A percentile compares a stretch with the other conserved stretches of the same genome.
phyloP scores from a whole-genome alignment of 2,113 vertebrate genomes.

The Ornithorhynchus anatinus region DNA sequence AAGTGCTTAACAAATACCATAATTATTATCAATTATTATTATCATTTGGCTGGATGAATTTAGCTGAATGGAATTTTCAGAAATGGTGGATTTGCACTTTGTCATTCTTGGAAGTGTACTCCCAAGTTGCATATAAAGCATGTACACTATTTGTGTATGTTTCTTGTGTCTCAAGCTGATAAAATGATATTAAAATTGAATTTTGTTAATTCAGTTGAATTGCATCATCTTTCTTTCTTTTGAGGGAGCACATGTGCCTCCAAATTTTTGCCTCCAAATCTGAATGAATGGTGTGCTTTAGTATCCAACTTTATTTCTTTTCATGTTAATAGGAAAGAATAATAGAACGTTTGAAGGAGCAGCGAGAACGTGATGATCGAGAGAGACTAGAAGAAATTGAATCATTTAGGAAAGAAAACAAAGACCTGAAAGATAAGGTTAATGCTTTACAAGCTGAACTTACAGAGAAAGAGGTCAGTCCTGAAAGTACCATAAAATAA shows the following conservation, averaged over 20 bases:
- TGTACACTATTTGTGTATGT: too few species aligned
- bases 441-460: constrained; percentile 89
- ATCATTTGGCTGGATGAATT: too few species aligned
- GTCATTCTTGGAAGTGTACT: too few species aligned
- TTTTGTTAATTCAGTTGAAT: too few species aligned
- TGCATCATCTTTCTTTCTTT: too few species aligned
- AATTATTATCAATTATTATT: too few species aligned
- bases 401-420: constrained; percentile 91
- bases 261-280: not conserved
- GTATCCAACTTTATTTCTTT: not conserved
- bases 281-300: not conserved
- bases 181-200: too few species aligned
- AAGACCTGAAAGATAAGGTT: constrained; percentile 90
- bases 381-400: constrained; percentile 89
- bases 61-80: too few species aligned
- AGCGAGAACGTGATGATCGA: constrained; percentile 88
- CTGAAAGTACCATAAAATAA: constrained; percentile 18
- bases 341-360: constrained; percentile 93
- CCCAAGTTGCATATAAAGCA: too few species aligned
- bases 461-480: constrained; percentile 95
- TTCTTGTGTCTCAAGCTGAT: too few species aligned
- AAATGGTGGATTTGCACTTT: too few species aligned
- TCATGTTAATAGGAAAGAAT: constrained; percentile 86
- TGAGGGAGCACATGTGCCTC: not conserved
- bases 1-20: too few species aligned